Evolutionary conservation across 1,140 invertebrate genomes (phyloP).

Genomic region (Bombus cullumanus): DNA sequence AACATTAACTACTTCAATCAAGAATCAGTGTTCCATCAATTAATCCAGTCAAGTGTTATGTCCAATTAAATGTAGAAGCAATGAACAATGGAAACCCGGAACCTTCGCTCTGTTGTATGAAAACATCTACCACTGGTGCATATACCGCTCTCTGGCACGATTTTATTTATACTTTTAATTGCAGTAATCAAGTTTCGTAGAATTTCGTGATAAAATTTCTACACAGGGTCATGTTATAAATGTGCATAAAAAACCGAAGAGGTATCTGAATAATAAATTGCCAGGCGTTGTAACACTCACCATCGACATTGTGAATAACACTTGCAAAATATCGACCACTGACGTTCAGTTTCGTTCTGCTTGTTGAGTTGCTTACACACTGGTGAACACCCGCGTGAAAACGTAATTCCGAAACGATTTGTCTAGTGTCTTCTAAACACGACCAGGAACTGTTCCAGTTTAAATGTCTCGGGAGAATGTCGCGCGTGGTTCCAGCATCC

Average conservation of each 20-base stretch:
- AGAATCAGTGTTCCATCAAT: constrained; percentile 14
- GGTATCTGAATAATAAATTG: not conserved
- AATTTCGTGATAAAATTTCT: not conserved
- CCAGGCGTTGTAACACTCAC: constrained; percentile 45
- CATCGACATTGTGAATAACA: constrained; percentile 33
- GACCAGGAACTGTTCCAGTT: constrained; percentile 75
- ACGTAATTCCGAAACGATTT: constrained; percentile 12
- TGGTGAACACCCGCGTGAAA: not conserved
- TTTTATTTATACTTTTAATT: not conserved
- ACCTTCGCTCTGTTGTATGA: not conserved
- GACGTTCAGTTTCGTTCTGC: not conserved
- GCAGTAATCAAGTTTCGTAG: not conserved
- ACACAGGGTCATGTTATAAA: not conserved
- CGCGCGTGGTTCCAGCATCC: constrained; percentile 68
- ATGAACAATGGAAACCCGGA: not conserved
- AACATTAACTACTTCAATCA: not conserved
- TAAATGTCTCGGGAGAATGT: constrained; percentile 74
- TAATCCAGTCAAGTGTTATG: constrained; percentile 36
- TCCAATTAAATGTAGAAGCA: constrained; percentile 25
- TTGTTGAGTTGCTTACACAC: not conserved
- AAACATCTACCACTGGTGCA: not conserved
- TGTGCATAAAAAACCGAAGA: not conserved
- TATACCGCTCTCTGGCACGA: not conserved
- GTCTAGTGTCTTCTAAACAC: constrained; percentile 51
- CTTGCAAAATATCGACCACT: not conserved